Percentiles rank a stretch among this genome's conserved stretches.
Evolutionary conservation across 1,140 invertebrate genomes (phyloP).

Genomic region (Amphibalanus amphitrite): DNA sequence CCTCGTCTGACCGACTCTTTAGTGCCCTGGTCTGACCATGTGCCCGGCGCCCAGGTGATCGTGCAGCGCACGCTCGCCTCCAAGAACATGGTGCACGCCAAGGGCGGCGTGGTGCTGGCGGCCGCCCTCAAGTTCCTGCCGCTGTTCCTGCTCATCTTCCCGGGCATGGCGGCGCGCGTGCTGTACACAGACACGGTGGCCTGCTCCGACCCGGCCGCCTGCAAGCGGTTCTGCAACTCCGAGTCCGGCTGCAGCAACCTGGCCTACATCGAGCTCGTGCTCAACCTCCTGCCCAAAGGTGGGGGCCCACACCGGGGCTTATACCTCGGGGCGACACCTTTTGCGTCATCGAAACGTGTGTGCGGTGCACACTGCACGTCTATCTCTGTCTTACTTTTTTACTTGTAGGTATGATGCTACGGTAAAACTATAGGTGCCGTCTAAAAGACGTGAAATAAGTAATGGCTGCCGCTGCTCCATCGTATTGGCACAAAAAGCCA

Average conservation of each 20-base stretch:
- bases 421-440: too few relatives aligned
- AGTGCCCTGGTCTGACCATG: too few relatives aligned
- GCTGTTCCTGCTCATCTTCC: slow-evolving; percentile 36
- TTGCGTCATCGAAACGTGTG: too few relatives aligned
- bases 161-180: slow-evolving; percentile 38
- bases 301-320: neutral
- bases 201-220: slow-evolving; percentile 30
- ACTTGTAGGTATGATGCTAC: too few relatives aligned
- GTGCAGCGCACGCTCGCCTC: slow-evolving; percentile 36
- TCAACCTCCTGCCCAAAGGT: slow-evolving; percentile 31
- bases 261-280: slow-evolving; percentile 34
- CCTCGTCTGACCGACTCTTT: too few relatives aligned
- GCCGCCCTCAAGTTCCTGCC: slow-evolving; percentile 38
- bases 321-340: too few relatives aligned
- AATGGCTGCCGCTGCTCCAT: too few relatives aligned
- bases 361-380: too few relatives aligned
- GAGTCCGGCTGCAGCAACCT: slow-evolving; percentile 34
- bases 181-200: slow-evolving; percentile 30
- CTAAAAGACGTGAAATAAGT: too few relatives aligned
- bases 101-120: slow-evolving; percentile 35
- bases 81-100: slow-evolving; percentile 36
- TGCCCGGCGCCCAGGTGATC: slow-evolving; percentile 26
- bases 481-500: too few relatives aligned
- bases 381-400: too few relatives aligned
- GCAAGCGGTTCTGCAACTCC: slow-evolving; percentile 25